Evolutionary conservation across 2,888 invertebrate species (phyloP).

Genomic region (Reticulitermes lucifugus): DNA sequence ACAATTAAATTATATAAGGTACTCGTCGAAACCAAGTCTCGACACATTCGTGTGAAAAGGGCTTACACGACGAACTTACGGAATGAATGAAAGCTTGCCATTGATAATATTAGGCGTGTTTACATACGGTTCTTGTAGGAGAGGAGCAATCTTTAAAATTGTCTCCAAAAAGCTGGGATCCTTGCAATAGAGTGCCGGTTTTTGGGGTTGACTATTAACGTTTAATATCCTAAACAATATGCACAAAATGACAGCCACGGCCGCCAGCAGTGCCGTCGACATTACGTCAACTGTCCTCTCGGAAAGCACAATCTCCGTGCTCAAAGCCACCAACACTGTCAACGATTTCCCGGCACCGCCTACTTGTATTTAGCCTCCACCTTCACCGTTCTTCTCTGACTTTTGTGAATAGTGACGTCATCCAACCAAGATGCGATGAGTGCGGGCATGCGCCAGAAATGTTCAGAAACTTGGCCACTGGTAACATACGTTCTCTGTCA

Average conservation of each 20-base stretch:
- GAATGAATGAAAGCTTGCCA: too few relatives aligned
- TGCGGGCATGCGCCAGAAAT: neutral
- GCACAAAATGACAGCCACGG: constrained; percentile 84
- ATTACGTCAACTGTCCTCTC: constrained; percentile 62
- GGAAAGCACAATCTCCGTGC: neutral
- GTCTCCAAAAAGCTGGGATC: constrained; percentile 82
- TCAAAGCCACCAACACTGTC: constrained; percentile 39
- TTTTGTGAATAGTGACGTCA: constrained; percentile 6
- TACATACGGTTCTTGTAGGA: constrained; percentile 87
- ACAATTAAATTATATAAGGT: too few relatives aligned
- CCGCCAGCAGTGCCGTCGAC: constrained; percentile 85
- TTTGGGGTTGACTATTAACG: constrained; percentile 84
- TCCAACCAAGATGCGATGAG: neutral
- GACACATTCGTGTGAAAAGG: too few relatives aligned
- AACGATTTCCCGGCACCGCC: constrained; percentile 36
- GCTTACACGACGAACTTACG: too few relatives aligned
- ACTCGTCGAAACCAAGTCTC: too few relatives aligned
- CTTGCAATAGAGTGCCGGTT: constrained; percentile 81
- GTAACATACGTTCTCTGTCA: too few relatives aligned
- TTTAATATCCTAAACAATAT: constrained; percentile 86
- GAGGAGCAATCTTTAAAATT: constrained; percentile 82
- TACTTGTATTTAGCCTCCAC: constrained; percentile 34
- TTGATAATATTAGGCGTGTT: neutral
- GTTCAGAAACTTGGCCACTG: neutral
- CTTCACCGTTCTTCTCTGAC: constrained; percentile 28